Base-by-base conservation (phyloP, 2,797 vertebrate genomes). In the Aeoliscus strigatus region DNA sequence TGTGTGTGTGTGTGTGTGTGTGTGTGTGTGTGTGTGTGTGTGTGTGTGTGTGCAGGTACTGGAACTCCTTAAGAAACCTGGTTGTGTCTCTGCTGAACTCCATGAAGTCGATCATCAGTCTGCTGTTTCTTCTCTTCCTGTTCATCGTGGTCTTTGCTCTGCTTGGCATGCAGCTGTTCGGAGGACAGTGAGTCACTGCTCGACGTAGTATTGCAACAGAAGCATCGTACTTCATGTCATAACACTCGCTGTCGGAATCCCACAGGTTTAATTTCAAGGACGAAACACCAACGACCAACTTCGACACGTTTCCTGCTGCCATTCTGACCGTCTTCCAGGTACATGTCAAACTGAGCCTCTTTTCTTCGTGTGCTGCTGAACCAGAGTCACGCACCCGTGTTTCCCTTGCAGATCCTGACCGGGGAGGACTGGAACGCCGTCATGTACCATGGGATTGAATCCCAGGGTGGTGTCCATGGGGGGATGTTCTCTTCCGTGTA, bases 241-340 rank as follows among this genome's bases (percentile, higher is more conserved):
- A n/a, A n/a, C n/a, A n/a, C n/a, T n/a, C n/a, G n/a, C n/a, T n/a
- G n/a, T n/a, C n/a, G n/a, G n/a, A n/a, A n/a, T n/a, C n/a, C n/a
- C n/a, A n/a, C n/a, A 98, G 96, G 81, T 98, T 98, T 83, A 97
- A 98, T 82, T 98, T 97, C 81, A 79, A 90, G 34, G 87, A 96
- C 0, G 92, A 96, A 84, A 98, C 96, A 0, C 93, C 95, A 1
- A 94, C 93, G 1, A 98, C 95, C 5, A 98, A 98, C 81, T 98
- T 98, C 0, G 94, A 98, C 52, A 98, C 92, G 26, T 98, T 98
- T 57, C 93, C 96, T 1, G 92, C 96, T 0, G 96, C 96, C 71
- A 98, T 98, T 77, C 91, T 98, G 57, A 98, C 96, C 0, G 95
- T 98, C 37, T 98, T 98, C 77, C 96, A 98, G 93, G 96, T 88